Base-by-base conservation (phyloP, 92 coral and sea anemone genomes). In the Parazoanthus atlanticus region DNA sequence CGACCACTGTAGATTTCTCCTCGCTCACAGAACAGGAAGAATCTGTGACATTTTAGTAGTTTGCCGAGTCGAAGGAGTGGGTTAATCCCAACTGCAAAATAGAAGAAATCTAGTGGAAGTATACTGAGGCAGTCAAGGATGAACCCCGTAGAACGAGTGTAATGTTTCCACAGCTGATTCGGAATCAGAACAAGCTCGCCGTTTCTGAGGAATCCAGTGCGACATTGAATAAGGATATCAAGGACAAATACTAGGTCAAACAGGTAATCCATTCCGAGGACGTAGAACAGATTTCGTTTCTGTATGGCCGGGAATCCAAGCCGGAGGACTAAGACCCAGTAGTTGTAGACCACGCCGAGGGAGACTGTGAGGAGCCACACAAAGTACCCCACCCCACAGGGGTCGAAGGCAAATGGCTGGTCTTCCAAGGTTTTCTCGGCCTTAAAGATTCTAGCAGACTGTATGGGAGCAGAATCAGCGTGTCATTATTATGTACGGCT, bases 1-100 rank as follows among this genome's bases (percentile, higher is more conserved):
- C 95, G 96, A 40, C 96, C 96, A 40, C 97, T 96, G 93, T 90
- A 91, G 46, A 96, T 94, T 89, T 96, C 98, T 16, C 93, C 97
- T 81, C 99, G 93, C 77, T 96, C 97, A 71, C 94, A 96, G 87
- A 96, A 95, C 82, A 93, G 79, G 74, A 94, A 91, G 78, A 94
- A 94, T 28, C 99, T 86, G 93, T 94, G 96, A 21, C 89, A 88
- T 64, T 96, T 96, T 0, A 95, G 71, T 4, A 96, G 96, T 85
- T 94, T 88, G 78, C 96, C 95, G 76, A 95, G 91, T 28, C 99
- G 95, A 73, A 95, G 90, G 46, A 93, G 81, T 13, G 99, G 98
- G 64, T 91, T 89, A 72, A 93, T 78, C 0, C 99, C 99, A 25
- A 93, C 56, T 16, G 86, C 86, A 2, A 96, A 87, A 86, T 90